phyloP scores from a whole-genome alignment of 2,113 vertebrate species.

The Callocephalon fimbriatum region DNA sequence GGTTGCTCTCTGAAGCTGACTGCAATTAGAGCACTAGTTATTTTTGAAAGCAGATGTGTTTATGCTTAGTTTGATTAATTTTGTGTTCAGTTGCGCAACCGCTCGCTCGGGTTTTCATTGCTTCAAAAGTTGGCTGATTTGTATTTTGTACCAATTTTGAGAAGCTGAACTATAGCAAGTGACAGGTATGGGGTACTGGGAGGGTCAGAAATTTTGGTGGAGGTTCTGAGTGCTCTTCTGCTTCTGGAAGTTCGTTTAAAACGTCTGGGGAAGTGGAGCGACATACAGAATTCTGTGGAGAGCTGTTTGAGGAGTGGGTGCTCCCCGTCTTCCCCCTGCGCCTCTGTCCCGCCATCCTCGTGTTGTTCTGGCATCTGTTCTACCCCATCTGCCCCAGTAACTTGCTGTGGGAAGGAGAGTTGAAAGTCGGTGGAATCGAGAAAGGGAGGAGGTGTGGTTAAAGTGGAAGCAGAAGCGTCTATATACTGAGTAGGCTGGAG shows the following conservation, averaged over 20 bases:
- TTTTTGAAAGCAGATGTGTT: accelerated
- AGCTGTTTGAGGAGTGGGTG: accelerated
- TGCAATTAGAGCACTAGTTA: accelerated
- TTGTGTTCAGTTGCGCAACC: accelerated
- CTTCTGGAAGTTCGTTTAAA: accelerated
- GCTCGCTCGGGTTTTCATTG: accelerated
- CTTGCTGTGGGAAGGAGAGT: accelerated
- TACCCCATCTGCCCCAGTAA: accelerated
- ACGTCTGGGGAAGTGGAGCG: accelerated
- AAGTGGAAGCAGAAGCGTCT: accelerated
- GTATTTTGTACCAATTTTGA: accelerated
- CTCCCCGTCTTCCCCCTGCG: accelerated
- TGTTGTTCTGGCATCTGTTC: accelerated
- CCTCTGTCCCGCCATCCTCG: accelerated
- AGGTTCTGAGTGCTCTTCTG: accelerated
- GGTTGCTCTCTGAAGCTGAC: accelerated
- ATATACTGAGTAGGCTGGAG: accelerated
- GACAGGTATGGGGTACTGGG: accelerated
- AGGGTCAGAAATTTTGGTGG: accelerated
- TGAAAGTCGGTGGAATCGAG: accelerated
- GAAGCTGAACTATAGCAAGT: accelerated
- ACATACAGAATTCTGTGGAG: accelerated
- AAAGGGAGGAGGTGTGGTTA: background rate
- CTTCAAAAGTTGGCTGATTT: accelerated
- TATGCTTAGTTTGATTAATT: accelerated